Base-by-base conservation (phyloP, 2,888 invertebrate species). In the Blomia tropicalis region DNA sequence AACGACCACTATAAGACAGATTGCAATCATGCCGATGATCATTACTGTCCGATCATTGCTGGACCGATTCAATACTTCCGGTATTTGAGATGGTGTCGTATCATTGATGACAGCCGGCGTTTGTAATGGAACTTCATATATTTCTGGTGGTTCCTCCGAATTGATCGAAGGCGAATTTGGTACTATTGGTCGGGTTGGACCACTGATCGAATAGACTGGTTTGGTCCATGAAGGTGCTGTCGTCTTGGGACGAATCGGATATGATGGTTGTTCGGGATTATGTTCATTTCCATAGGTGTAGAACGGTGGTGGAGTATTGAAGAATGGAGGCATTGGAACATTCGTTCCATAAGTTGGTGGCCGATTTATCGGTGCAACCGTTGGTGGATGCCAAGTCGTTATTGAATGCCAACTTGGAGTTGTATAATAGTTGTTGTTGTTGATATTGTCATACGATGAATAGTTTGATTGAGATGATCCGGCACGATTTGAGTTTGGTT, bases 11-110 rank as follows among this genome's bases (percentile, higher is more conserved):
- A 93, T 91, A 66, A 90, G 77, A 43, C 88, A 86, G 53, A 88
- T 89, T 2, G 90, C 90, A 64, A 90, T 88, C 68, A 93, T 88
- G 67, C 87, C 85, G 63, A 88, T 85, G 63, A 88, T 83, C 70
- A 88, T 77, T 4, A 85, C 84, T 0, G 82, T 81, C 70, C 82
- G 82, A 70, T 83, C 83, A 36, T 83, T 82, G 60, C 83, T 82
- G 64, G 78, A 65, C 31, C 69, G 61, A 56, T 64, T 69, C 58
- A 65, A 67, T 11, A 47, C 27, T 14, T 27, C 22, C 36, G 36
- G 36, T 17, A 36, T 36, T 36, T 36, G 7, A 36, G 36, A 36
- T 7, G 36, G 36, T 11, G 17, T 17, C 5, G 54, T 30, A 19
- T 54, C 54, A 27, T 54, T 54, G 14, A 14, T 25, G 11, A 56